These are phyloP conservation scores for Zoanthus gigantus DNA, from an alignment of 92 coral and sea anemone genomes.

Conservation along the genomic window DNA sequence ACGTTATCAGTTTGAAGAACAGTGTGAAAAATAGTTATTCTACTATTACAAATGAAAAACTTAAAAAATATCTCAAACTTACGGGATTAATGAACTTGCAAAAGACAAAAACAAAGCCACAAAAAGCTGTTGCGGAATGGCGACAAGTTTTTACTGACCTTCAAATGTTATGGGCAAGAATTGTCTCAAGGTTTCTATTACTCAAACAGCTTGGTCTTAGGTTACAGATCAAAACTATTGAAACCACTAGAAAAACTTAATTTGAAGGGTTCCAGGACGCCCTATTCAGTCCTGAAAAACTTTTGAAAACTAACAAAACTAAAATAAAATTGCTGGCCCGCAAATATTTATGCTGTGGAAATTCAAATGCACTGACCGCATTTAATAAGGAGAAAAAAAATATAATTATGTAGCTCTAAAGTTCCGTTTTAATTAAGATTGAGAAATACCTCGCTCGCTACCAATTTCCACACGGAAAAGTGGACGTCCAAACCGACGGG, in stretches of 20 bases:
- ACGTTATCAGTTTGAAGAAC: constrained; percentile 16
- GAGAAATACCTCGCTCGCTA: no score
- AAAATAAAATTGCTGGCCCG: no score
- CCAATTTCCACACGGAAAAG: no score
- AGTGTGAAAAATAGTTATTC: constrained; percentile 9
- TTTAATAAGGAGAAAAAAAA: no score
- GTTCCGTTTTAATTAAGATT: no score
- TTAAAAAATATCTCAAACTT: background rate
- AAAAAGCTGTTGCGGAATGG: background rate
- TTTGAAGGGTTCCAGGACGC: background rate
- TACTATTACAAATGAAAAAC: background rate
- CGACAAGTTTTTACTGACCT: background rate
- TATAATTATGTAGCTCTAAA: no score
- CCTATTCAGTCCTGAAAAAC: no score
- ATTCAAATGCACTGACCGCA: no score
- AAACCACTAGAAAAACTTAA: background rate
- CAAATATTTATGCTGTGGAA: no score
- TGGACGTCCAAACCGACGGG: no score
- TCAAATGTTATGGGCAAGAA: constrained; percentile 2
- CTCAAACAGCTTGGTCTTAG: background rate
- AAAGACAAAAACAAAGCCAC: background rate
- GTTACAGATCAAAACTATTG: background rate
- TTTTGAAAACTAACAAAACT: background rate
- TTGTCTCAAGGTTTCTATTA: constrained; percentile 1
- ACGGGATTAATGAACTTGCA: background rate